phyloP scores from a whole-genome alignment of 2,797 vertebrate species.

The Galagoides demidoff region DNA sequence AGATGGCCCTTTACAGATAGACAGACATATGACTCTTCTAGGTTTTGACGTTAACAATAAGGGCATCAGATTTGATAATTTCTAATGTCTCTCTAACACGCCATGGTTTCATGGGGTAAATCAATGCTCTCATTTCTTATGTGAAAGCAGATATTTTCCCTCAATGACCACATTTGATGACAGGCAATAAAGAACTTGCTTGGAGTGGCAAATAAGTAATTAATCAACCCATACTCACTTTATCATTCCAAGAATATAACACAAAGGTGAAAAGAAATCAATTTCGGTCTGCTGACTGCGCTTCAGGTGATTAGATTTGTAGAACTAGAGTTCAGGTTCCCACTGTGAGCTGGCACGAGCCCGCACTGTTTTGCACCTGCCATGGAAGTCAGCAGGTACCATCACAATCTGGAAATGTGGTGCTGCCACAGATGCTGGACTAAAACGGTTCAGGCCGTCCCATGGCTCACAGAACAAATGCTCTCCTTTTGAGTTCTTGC shows the following conservation, averaged over 20 bases:
- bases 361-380: conserved; percentile 79
- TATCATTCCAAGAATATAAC: conserved; percentile 33
- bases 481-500: conserved; percentile 18
- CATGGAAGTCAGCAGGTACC: conserved; percentile 59
- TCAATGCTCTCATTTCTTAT: neutral
- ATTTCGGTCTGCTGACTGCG: conserved; percentile 53
- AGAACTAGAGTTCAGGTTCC: conserved; percentile 66
- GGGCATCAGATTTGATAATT: neutral
- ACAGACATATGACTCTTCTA: neutral
- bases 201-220: conserved; percentile 43
- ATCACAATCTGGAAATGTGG: conserved; percentile 65
- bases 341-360: conserved; percentile 6
- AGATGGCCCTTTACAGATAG: neutral
- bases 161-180: conserved; percentile 10
- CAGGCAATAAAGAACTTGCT: conserved; percentile 6
- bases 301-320: conserved; percentile 59
- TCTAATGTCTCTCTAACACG: neutral
- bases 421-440: conserved; percentile 68
- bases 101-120: neutral
- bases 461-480: conserved; percentile 46
- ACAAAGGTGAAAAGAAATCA: conserved; percentile 67
- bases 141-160: neutral
- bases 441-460: conserved; percentile 26
- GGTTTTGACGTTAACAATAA: conserved; percentile 40
- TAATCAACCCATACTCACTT: conserved; percentile 18